Conservation (phyloP, 2,888 invertebrate species). For the Melangyna quadrimaculata region DNA sequence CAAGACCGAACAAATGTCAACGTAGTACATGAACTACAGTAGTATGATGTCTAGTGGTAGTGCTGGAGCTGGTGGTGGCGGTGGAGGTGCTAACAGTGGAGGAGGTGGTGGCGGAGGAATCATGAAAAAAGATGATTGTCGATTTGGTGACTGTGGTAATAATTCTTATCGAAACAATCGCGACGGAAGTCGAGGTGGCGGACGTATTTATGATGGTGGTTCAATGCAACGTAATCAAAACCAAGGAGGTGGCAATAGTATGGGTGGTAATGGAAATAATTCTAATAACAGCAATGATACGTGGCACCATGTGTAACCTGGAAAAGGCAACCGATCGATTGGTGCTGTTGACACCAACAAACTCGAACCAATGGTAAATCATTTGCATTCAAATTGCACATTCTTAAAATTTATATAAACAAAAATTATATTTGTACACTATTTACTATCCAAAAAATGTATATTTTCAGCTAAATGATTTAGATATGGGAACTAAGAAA, state of each 20-base stretch:
- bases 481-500: slow-evolving; percentile 77
- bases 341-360: slow-evolving; percentile 77
- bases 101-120: slow-evolving; percentile 67
- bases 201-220: slow-evolving; percentile 75
- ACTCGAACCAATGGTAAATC: too few species aligned
- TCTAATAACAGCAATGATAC: slow-evolving; percentile 76
- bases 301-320: slow-evolving; percentile 79
- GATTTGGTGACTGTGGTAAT: slow-evolving; percentile 37
- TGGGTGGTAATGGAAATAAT: slow-evolving; percentile 64
- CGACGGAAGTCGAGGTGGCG: slow-evolving; percentile 75
- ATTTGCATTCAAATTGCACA: too few species aligned
- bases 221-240: slow-evolving; percentile 76
- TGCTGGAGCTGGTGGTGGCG: too few species aligned
- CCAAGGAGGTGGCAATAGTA: slow-evolving; percentile 72
- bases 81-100: slow-evolving; percentile 55
- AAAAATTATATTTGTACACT: too few species aligned
- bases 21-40: slow-evolving; percentile 82
- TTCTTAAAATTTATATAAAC: too few species aligned
- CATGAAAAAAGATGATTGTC: slow-evolving; percentile 62
- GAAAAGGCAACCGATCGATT: slow-evolving; percentile 78
- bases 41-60: too few species aligned
- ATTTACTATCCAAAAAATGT: too few species aligned
- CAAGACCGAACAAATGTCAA: slow-evolving; percentile 90
- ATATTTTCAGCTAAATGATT: slow-evolving; percentile 74
- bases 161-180: slow-evolving; percentile 70